phyloP scores from a whole-genome alignment of 2,113 vertebrate species.

The Gallinago media region DNA sequence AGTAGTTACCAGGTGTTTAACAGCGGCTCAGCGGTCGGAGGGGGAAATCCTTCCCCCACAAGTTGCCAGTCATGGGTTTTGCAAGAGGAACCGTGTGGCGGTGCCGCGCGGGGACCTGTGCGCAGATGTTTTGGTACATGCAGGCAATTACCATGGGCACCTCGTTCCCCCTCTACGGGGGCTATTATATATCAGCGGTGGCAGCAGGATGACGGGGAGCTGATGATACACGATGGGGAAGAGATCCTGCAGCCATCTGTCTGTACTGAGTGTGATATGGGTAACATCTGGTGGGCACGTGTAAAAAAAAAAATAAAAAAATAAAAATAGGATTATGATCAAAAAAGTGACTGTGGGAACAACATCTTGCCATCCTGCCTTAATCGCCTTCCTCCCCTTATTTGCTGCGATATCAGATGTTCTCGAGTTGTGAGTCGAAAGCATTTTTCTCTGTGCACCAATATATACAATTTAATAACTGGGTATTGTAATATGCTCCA shows the following conservation, averaged over 20 bases:
- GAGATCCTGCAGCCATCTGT: slow-evolving; percentile 36
- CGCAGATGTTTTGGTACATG: background rate
- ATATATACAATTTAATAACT: background rate
- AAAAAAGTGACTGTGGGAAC: background rate
- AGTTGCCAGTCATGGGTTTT: background rate
- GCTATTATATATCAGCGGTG: background rate
- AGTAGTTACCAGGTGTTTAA: background rate
- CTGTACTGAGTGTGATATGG: background rate
- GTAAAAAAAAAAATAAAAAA: background rate
- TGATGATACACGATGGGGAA: background rate
- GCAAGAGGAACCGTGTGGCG: background rate
- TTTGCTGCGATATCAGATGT: background rate
- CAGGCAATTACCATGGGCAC: background rate
- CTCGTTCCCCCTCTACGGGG: background rate
- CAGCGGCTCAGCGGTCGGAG: fast-evolving
- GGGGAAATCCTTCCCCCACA: background rate
- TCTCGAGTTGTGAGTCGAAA: background rate
- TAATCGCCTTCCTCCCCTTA: background rate
- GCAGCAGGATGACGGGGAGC: background rate
- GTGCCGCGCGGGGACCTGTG: fast-evolving
- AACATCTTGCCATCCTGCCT: background rate
- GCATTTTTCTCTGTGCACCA: background rate
- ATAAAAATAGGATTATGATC: background rate
- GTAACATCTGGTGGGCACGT: slow-evolving; percentile 25
- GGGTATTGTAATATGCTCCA: background rate